Evolutionary conservation across 2,797 vertebrate species (phyloP), one percentile per base, ranked within the genome.

Genomic region (Sebastes iracundus): DNA sequence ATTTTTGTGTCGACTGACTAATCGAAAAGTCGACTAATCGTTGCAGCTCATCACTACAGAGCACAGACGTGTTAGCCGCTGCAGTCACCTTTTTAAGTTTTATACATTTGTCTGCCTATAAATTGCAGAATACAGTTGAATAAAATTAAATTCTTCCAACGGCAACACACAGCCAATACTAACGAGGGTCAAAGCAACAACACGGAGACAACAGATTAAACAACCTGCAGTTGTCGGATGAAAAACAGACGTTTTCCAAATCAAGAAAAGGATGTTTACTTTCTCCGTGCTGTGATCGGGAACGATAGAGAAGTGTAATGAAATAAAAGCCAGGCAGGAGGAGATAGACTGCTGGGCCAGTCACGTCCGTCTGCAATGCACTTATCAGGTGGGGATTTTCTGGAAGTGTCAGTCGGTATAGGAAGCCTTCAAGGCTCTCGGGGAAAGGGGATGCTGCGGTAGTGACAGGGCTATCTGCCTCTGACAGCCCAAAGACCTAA

Each of bases 391-490:
- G 87, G 90, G 90, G 91, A 90, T 93, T 93, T 93, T 93, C 90
- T 92, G 85, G 81, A 86, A 86, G 90, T 94, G 92, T 94, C 93
- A 94, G 90, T 70, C 65, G 83, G 85, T 85, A 77, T 81, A 85
- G 91, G 90, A 90, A 92, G 87, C 92, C 93, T 94, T 92, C 87
- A 91, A 94, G 90, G 90, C 89, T 90, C 91, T 91, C 55, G 74
- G 86, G 85, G 73, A 84, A 87, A 80, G 89, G 86, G 88, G 85
- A 87, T 88, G 93, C 80, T 83, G 90, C 84, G 10, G 79, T 86
- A 82, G 92, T 93, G 94, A 94, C 93, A 92, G 90, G 92, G 91
- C 93, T 95, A 94, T 95, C 94, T 94, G 85, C 91, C 79, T 88
- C 91, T 94, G 93, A 93, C 94, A 94, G 93, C 85, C 90, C 89